A percentile compares a stretch with the other conserved stretches of the same genome.
phyloP scores from a whole-genome alignment of 2,888 invertebrate species.

The Brenthis ino region DNA sequence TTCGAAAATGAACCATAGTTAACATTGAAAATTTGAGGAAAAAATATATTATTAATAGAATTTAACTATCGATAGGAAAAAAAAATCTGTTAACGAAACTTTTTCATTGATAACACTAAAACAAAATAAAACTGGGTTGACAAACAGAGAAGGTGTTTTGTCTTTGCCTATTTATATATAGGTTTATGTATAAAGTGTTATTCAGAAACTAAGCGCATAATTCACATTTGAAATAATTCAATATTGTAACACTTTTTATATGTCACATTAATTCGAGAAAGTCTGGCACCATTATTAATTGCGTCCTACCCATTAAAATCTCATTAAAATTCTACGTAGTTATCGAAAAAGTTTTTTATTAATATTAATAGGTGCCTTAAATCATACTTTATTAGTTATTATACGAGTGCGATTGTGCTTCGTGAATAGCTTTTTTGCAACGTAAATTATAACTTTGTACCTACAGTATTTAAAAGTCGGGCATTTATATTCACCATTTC shows the following conservation, averaged over 20 bases:
- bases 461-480: slow-evolving; percentile 15
- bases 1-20: too few species aligned
- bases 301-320: slow-evolving; percentile 11
- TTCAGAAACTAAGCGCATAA: too few species aligned
- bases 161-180: too few species aligned
- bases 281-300: slow-evolving; percentile 10
- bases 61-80: too few species aligned
- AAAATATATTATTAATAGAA: too few species aligned
- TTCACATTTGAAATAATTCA: background rate
- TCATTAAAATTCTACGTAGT: slow-evolving; percentile 16
- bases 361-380: slow-evolving; percentile 15
- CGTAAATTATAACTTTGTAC: slow-evolving; percentile 29
- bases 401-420: slow-evolving; percentile 22
- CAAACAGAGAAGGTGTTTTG: too few species aligned
- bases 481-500: slow-evolving; percentile 20
- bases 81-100: too few species aligned
- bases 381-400: slow-evolving; percentile 23
- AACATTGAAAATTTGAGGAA: too few species aligned
- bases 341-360: slow-evolving; percentile 10
- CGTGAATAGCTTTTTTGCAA: slow-evolving; percentile 12
- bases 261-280: background rate
- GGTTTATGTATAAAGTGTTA: too few species aligned
- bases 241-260: background rate
- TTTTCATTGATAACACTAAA: too few species aligned
- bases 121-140: too few species aligned